Evolutionary conservation across 2,888 invertebrate genomes (phyloP).

Genomic region (Drosophila dives): DNA sequence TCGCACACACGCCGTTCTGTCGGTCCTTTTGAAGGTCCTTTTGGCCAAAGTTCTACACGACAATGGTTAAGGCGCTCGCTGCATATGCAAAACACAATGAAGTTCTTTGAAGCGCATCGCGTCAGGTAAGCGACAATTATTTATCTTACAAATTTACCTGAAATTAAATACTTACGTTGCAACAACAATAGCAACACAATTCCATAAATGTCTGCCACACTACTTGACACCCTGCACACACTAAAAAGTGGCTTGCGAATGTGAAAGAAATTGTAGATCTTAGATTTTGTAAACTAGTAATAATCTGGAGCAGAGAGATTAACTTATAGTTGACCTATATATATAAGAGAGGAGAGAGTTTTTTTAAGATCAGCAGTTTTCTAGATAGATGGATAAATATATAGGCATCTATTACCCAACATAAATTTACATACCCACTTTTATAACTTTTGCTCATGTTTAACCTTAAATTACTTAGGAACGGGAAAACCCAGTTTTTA

Average conservation of each 20-base stretch:
- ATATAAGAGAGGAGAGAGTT: background rate
- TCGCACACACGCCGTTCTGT: conserved; percentile 12
- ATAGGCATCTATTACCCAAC: background rate
- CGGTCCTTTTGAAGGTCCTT: conserved; percentile 70
- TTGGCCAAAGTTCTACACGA: conserved; percentile 56
- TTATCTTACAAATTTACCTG: conserved; percentile 81
- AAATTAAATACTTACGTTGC: conserved; percentile 72
- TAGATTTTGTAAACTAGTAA: background rate
- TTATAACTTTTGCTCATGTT: background rate
- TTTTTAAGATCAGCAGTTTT: background rate
- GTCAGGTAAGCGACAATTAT: conserved; percentile 78
- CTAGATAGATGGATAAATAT: background rate
- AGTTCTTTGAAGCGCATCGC: conserved; percentile 74
- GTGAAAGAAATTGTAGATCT: no score
- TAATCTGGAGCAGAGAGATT: background rate
- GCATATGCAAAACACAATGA: conserved; percentile 78
- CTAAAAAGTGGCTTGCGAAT: background rate
- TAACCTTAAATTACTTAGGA: background rate
- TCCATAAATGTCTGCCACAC: conserved; percentile 1
- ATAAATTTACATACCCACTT: background rate
- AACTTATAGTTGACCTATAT: background rate
- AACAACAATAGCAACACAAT: conserved; percentile 7
- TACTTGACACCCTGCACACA: conserved; percentile 31
- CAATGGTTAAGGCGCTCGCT: conserved; percentile 41
- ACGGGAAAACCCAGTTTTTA: background rate